phyloP scores from a whole-genome alignment of 2,797 vertebrate species.

The Centropyge bicolor region DNA sequence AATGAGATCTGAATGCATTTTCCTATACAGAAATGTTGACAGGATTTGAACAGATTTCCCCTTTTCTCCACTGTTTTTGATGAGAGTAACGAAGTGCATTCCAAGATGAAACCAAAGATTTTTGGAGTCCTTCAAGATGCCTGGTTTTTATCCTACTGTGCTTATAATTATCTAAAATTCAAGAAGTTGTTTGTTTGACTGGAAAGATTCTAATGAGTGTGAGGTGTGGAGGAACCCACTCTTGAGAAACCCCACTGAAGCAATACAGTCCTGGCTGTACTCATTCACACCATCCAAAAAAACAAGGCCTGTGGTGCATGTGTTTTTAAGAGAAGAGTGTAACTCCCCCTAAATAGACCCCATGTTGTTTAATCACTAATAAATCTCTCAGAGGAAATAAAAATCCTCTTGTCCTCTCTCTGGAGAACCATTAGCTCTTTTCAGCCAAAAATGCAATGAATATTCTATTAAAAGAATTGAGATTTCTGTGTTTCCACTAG shows the following conservation, averaged over 20 bases:
- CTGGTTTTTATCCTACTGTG: slow-evolving; percentile 58
- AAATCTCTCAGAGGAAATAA: slow-evolving; percentile 67
- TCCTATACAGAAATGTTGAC: slow-evolving; percentile 3
- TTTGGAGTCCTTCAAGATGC: slow-evolving; percentile 43
- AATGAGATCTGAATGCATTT: slow-evolving; percentile 21
- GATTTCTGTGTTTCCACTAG: slow-evolving; percentile 6
- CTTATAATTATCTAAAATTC: slow-evolving; percentile 65
- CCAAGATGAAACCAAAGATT: slow-evolving; percentile 38
- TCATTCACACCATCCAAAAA: slow-evolving; percentile 52
- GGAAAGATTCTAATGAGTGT: slow-evolving; percentile 64
- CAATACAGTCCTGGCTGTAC: slow-evolving; percentile 39
- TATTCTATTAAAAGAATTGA: slow-evolving; percentile 10
- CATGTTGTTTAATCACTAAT: slow-evolving; percentile 62
- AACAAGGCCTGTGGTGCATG: slow-evolving; percentile 59
- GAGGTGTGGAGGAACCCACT: slow-evolving; percentile 58
- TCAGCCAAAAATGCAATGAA: slow-evolving; percentile 28
- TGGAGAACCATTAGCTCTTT: slow-evolving; percentile 35
- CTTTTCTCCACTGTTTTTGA: slow-evolving; percentile 32
- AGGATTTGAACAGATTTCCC: slow-evolving; percentile 3
- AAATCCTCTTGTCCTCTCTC: slow-evolving; percentile 44
- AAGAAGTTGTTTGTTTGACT: slow-evolving; percentile 69
- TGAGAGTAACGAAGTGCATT: slow-evolving; percentile 25
- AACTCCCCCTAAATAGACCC: slow-evolving; percentile 54
- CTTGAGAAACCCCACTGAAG: slow-evolving; percentile 44
- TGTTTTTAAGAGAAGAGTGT: slow-evolving; percentile 73